Base-by-base conservation (phyloP, 1,140 invertebrate species). In the Halyomorpha halys region DNA sequence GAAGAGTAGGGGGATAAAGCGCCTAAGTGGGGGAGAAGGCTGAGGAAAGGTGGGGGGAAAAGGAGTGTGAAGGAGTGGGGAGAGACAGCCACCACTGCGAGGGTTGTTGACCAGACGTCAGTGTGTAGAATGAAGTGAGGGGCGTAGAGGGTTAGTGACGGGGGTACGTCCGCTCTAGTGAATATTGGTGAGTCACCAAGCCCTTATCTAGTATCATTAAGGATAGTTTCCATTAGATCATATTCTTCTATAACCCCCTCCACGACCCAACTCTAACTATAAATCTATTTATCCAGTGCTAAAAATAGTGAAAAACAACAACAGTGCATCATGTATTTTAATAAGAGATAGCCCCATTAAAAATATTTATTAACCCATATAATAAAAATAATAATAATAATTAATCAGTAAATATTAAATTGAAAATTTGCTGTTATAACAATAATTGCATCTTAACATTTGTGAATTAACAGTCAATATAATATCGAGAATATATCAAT, bases 121-220 rank as follows among this genome's bases (percentile, higher is more conserved):
- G 47, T 49, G n/a, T 49, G 47, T 49, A 49, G 47, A 49, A 49
- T 49, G 47, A 49, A 49, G 47, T 49, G 47, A 49, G 47, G 47
- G 47, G 47, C 21, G 47, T 19, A 18, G 21, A 49, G 47, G 47
- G 47, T 49, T 49, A 49, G 47, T 49, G 47, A 19, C n/a, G 47
- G 47, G 47, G n/a, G n/a, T 5, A 49, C n/a, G n/a, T 49, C 47
- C 47, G 47, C 21, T 49, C 47, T 49, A 21, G n/a, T 49, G n/a
- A 19, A 49, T 49, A 49, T 49, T 49, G 47, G 47, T 49, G 47
- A 49, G 47, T 49, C 47, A 49, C 47, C 47, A 49, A 49, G 47
- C 47, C 34, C 47, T 49, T 49, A 49, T 49, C 47, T 49, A 49
- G 34, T 21, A 49, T 21, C 47, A 49, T 21, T 49, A 49, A 18